Evolutionary conservation across 2,888 invertebrate species (phyloP), one percentile per base, ranked within the genome.

Genomic region (Trichopoda pennipes): DNA sequence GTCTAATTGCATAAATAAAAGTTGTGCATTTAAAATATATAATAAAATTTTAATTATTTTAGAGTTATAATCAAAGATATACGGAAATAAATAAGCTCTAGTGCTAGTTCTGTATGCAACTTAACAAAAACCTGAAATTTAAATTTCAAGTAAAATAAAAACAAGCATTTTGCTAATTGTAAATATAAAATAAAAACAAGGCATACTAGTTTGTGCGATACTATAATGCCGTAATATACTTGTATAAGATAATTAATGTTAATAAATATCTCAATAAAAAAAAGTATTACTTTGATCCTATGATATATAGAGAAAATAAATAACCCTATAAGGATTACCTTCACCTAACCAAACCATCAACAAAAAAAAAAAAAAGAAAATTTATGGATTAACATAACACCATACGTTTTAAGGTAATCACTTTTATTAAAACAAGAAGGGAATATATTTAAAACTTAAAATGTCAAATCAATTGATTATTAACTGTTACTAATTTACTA

Each of bases 251-350:
- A 51, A 68, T 51, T 66, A 75, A 66, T 49, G 12, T 38, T 35
- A 28, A 42, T 32, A 69, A 55, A 55, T 23, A 47, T 17, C 47
- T 58, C 53, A 60, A 51, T 53, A 47, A 21, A 56, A 28, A 58
- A 68, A 81, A 75, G 75, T 79, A 82, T 79, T 79, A 77, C 68
- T 60, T 47, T 66, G 49, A 68, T 73, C 68, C 47, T 77, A 73
- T 69, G 72, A 55, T 32, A 49, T 44, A 69, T 58, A 61, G 60
- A 53, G 2, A 21, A 49, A 76, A 64, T 28, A 49, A 76, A 64
- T 28, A 42, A 32, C 21, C 32, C 28, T 6, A 19, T 51, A 78
- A 61, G 73, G 79, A 73, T 73, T 73, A 68, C 44, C 23, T 32
- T 53, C 28, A 72, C 72, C 51, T 53, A 53, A 32, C 17, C 44